Evolutionary conservation across 2,797 vertebrate species (phyloP).

Genomic region (Onychomys arenicola): DNA sequence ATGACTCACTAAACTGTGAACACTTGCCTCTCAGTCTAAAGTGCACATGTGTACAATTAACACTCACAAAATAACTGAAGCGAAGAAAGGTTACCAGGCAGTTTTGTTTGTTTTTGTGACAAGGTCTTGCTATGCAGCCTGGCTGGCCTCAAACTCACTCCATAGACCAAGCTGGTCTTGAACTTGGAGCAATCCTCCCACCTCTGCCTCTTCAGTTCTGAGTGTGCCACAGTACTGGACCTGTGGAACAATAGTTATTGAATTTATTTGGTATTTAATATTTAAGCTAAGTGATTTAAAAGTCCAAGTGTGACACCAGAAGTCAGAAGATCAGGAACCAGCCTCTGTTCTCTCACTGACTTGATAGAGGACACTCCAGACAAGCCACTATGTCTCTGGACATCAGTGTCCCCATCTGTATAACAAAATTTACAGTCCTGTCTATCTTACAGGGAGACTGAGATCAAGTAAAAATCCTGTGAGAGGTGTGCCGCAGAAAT

Average conservation of each 20-base stretch:
- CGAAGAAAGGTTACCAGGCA: background rate
- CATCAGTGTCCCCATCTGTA: background rate
- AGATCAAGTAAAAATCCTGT: background rate
- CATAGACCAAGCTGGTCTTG: background rate
- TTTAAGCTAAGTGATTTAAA: background rate
- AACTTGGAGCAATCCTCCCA: background rate
- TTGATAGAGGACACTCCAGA: background rate
- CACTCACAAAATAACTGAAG: background rate
- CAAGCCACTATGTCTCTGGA: background rate
- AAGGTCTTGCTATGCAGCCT: background rate
- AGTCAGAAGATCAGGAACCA: background rate
- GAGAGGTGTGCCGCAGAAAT: background rate
- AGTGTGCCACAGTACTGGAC: background rate
- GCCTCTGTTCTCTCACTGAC: background rate
- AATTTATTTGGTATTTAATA: background rate
- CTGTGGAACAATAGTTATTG: background rate
- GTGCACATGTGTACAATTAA: background rate
- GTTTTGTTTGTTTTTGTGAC: background rate
- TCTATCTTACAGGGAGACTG: background rate
- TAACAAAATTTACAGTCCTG: background rate
- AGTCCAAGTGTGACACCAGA: background rate
- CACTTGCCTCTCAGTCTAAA: background rate
- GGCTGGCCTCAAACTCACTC: background rate
- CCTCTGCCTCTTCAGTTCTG: background rate
- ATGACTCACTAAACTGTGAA: background rate